A percentile compares a stretch with the other conserved stretches of the same genome.
Conservation (phyloP, 2,888 invertebrate genomes). For the Euzetes globulus region DNA sequence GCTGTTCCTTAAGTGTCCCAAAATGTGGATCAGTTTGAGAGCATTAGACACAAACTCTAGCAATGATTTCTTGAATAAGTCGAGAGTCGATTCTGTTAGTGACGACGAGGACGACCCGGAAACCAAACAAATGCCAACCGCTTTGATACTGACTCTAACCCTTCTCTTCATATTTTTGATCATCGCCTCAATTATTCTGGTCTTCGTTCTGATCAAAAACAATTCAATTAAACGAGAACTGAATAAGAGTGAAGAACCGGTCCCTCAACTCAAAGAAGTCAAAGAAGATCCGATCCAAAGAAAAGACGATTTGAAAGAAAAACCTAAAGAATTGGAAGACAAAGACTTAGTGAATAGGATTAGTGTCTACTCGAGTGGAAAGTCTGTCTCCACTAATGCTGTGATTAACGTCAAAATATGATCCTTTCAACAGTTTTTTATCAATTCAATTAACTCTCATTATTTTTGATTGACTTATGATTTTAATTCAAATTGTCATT, state of each 20-base stretch:
- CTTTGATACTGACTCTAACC: neutral
- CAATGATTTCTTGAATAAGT: neutral
- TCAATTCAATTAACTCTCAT: neutral
- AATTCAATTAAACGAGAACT: neutral
- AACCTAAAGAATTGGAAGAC: neutral
- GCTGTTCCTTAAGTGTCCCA: neutral
- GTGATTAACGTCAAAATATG: neutral
- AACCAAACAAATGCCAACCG: neutral
- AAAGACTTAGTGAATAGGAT: neutral
- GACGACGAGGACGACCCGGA: neutral
- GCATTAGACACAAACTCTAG: neutral
- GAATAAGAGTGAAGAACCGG: neutral
- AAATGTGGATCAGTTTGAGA: neutral
- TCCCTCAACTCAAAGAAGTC: too few relatives aligned
- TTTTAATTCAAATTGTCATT: too few relatives aligned
- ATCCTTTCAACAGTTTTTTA: neutral
- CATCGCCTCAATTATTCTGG: neutral
- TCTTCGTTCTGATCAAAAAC: neutral
- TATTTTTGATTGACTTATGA: neutral
- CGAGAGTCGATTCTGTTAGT: neutral
- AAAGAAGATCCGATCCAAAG: neutral
- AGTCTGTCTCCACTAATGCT: neutral
- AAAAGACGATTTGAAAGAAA: neutral
- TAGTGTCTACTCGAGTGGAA: neutral
- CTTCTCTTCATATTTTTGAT: neutral